A percentile compares a stretch with the other conserved stretches of the same genome.
These are phyloP conservation scores for Xiphydria camelus DNA, from an alignment of 2,888 invertebrate species.

Conservation along the genomic window DNA sequence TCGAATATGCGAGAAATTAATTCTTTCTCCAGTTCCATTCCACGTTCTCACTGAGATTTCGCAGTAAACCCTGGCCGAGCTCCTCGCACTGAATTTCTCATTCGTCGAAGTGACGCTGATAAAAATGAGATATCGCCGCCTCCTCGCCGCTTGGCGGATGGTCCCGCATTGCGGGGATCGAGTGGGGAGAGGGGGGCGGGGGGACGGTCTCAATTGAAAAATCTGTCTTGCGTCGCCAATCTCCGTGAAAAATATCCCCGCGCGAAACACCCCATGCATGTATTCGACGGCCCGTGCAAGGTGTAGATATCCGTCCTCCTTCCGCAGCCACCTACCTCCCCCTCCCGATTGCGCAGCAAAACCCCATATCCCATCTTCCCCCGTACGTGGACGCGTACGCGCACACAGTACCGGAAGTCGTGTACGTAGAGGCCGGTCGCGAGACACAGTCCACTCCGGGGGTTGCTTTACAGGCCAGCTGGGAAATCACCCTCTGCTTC, in stretches of 20 bases:
- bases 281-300: background rate
- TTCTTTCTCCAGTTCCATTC: conserved; percentile 6
- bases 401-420: conserved; percentile 1
- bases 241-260: conserved; percentile 14
- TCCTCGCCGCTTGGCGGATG: too few relatives aligned
- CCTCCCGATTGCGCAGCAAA: background rate
- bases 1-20: background rate
- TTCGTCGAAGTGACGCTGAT: too few relatives aligned
- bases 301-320: background rate
- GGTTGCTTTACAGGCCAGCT: conserved; percentile 61
- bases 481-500: conserved; percentile 60
- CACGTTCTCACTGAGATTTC: conserved; percentile 1
- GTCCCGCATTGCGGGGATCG: too few relatives aligned
- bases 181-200: background rate
- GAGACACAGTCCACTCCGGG: conserved; percentile 17
- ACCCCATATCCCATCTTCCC: background rate
- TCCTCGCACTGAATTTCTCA: too few relatives aligned
- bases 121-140: too few relatives aligned
- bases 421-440: conserved; percentile 11
- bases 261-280: conserved; percentile 3
- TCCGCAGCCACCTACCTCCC: too few relatives aligned
- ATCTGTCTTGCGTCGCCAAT: conserved; percentile 15
- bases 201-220: conserved; percentile 10
- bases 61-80: background rate
- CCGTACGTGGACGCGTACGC: background rate